Evolutionary conservation across 2,113 vertebrate species (phyloP).

Genomic region (Jacana jacana): DNA sequence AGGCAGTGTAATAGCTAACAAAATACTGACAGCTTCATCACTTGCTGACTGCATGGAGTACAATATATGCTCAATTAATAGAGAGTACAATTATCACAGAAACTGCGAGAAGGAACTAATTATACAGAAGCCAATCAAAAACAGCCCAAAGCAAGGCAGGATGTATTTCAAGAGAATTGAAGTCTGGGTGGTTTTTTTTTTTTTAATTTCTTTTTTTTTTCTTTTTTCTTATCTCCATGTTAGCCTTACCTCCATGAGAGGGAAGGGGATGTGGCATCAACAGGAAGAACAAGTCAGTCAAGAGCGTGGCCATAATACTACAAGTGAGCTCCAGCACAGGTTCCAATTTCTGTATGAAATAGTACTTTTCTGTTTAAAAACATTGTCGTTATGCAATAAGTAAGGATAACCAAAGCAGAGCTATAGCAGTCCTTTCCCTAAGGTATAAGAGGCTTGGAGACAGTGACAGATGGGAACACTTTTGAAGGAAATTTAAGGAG

Average conservation of each 20-base stretch:
- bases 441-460: background rate
- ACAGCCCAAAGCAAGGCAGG: constrained; percentile 1
- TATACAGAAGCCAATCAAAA: constrained; percentile 54
- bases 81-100: constrained; percentile 43
- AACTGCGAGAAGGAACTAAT: constrained; percentile 33
- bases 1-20: constrained; percentile 27
- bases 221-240: accelerated
- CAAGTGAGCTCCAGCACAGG: background rate
- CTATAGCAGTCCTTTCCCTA: background rate
- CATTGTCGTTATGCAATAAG: background rate
- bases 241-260: background rate
- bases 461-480: background rate
- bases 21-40: constrained; percentile 47
- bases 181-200: background rate
- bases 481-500: background rate
- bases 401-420: background rate
- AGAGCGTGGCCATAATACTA: too few species aligned
- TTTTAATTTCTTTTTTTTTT: background rate
- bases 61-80: constrained; percentile 46
- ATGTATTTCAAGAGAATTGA: background rate
- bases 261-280: background rate
- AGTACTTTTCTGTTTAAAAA: background rate
- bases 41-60: constrained; percentile 21
- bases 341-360: background rate
- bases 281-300: background rate